Conservation (phyloP, 2,888 invertebrate species). For the Eretmocerus hayati region DNA sequence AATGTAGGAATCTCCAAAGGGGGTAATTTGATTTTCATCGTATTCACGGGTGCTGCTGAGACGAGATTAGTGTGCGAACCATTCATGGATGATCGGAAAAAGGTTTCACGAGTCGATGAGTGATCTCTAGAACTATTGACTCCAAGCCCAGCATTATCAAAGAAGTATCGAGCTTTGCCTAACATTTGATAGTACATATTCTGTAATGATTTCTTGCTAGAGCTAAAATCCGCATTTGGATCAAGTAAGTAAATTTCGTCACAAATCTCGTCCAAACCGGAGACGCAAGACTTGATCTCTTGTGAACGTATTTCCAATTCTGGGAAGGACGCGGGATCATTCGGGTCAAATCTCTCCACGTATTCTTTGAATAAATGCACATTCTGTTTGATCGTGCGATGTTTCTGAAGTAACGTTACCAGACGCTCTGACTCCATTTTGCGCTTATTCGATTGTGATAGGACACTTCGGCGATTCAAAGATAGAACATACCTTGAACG, state of each 20-base stretch:
- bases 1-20: not conserved
- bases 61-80: not conserved
- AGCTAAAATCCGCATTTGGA: not conserved
- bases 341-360: not conserved
- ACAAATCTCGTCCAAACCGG: not conserved
- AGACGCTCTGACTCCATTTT: not conserved
- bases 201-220: not conserved
- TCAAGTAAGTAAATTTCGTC: not conserved
- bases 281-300: not conserved
- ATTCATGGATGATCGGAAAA: not conserved
- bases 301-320: not conserved
- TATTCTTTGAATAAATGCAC: not conserved
- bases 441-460: not conserved
- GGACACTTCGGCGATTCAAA: not conserved
- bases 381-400: not conserved
- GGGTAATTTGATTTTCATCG: not conserved
- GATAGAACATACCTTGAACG: not conserved
- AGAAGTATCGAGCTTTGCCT: not conserved
- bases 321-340: not conserved
- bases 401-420: not conserved
- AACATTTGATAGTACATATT: not conserved
- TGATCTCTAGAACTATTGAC: not conserved
- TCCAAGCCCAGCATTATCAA: not conserved
- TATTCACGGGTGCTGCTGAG: not conserved
- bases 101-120: not conserved